Evolutionary conservation across 2,797 vertebrate genomes (phyloP), one percentile per base, ranked within the genome.

Genomic region (Acanthurus leucopareius): DNA sequence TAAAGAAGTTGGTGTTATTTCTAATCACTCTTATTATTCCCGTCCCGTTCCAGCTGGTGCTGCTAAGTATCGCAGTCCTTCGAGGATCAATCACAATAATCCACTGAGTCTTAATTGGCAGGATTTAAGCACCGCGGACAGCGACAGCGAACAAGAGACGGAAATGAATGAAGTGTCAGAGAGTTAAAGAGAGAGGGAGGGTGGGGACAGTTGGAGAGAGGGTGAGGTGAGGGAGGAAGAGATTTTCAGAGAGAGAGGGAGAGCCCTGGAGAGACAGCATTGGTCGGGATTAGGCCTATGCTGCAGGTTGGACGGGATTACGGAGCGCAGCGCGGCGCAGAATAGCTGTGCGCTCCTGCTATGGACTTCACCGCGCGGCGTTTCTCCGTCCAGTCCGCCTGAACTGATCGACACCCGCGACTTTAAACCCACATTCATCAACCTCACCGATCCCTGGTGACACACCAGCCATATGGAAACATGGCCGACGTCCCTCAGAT

Each of bases 401-500:
- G 49, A 8, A 58, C 57, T 59, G 69, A 56, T 35, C 49, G 3
- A 68, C 69, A 58, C 47, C 32, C 14, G 74, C 59, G 44, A 51
- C 47, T 44, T 16, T 1, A 20, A 28, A 10, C 58, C 32, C 16
- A 4, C 71, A 67, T 35, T 35, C 45, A 19, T 6, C 54, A n/a
- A 40, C 22, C 47, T 35, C n/a, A 0, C 58, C 19, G 22, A 69
- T 42, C n/a, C 57, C 65, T 4, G 48, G 8, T 54, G 38, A 28
- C 28, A 28, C 2, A 49, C n/a, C 20, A 32, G 44, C 47, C 75
- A 7, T 69, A 86, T 83, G 11, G 76, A 86, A 91, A 87, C 71
- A 98, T 98, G 97, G 95, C 95, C 68, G 96, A 97, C 91, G 93
- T 97, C 32, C 97, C 97, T 1, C 95, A 95, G 61, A 73, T 97